Evolutionary conservation across 2,113 vertebrate genomes (phyloP), one percentile per base, ranked within the genome.

Genomic region (Hepsetus odoe): DNA sequence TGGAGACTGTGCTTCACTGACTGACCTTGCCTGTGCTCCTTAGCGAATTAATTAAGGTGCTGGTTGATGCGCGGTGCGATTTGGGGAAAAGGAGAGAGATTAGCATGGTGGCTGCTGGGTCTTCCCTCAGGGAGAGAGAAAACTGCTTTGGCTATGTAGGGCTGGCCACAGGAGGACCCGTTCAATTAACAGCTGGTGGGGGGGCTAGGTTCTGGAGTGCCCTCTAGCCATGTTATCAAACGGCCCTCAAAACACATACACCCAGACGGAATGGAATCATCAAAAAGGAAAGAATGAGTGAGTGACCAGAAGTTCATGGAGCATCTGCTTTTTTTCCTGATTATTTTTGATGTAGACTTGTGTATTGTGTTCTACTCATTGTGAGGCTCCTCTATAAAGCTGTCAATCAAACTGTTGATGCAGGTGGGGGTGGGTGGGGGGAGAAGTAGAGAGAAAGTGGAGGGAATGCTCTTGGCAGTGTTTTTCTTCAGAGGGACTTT

Each of bases 121-220:
- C 61, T 80, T 38, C 74, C 80, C 44, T 71, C 61, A 2, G 77
- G 71, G 76, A 65, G 30, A 26, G 53, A 30, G 35, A 59, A 58
- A 64, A 35, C 49, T 26, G 65, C 55, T 79, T 76, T 35, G 53
- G 73, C 83, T 88, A 87, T 90, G 83, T 87, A 84, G 87, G 85
- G 82, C 88, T 85, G 69, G 73, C 85, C 86, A 87, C 86, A 38
- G 82, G 84, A 81, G 87, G 73, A 83, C 76, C 42, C 32, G 56
- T 83, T 89, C 88, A 90, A 91, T 90, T 88, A 91, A 89, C 87
- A 89, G 85, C 76, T 42, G 84, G n/a, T 70, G 83, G 83, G 85
- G 16, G 76, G 86, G 86, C 85, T 4, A 30, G 64, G 82, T 79
- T 81, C 53, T 20, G 24, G 62, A 74, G 24, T 58, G 44, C 83